Percentiles rank a stretch among this genome's conserved stretches.
Conservation (phyloP, 2,797 vertebrate species). For the Danio jaintianensis region DNA sequence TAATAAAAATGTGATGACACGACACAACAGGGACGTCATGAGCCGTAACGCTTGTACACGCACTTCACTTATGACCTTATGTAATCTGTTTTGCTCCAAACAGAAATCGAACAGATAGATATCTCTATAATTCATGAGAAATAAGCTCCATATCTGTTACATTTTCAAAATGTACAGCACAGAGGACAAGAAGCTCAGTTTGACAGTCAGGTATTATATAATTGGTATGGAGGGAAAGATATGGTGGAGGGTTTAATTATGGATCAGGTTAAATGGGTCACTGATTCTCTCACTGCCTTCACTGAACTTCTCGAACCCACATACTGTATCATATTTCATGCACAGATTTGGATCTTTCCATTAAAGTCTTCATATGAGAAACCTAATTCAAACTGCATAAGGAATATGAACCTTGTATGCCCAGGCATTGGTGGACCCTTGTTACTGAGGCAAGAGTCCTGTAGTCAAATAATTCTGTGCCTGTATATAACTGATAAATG, state of each 20-base stretch:
- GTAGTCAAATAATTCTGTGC: not conserved
- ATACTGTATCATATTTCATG: not conserved
- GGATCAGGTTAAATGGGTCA: slow-evolving; percentile 27
- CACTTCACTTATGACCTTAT: slow-evolving; percentile 21
- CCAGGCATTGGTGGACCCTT: not conserved
- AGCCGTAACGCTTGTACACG: not conserved
- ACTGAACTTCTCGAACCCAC: slow-evolving; percentile 5
- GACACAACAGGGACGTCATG: not conserved
- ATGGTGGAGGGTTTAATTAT: slow-evolving; percentile 48
- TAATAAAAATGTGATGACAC: slow-evolving; percentile 51
- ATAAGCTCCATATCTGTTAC: not conserved
- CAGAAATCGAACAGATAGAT: not conserved
- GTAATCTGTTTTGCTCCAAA: slow-evolving; percentile 20
- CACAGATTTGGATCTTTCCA: not conserved
- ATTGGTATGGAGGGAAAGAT: slow-evolving; percentile 19
- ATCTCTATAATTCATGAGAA: not conserved
- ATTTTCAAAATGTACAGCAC: slow-evolving; percentile 26
- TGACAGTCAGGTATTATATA: slow-evolving; percentile 39
- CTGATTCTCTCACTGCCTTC: not conserved
- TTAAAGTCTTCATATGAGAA: not conserved
- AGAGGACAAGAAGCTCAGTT: slow-evolving; percentile 10
- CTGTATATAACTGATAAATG: not conserved
- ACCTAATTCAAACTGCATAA: not conserved
- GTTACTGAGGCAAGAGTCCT: not conserved
- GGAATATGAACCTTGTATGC: not conserved